A percentile compares a stretch with the other conserved stretches of the same genome.
Evolutionary conservation across 2,113 vertebrate genomes (phyloP).

Genomic region (Sylvicapra grimmia): DNA sequence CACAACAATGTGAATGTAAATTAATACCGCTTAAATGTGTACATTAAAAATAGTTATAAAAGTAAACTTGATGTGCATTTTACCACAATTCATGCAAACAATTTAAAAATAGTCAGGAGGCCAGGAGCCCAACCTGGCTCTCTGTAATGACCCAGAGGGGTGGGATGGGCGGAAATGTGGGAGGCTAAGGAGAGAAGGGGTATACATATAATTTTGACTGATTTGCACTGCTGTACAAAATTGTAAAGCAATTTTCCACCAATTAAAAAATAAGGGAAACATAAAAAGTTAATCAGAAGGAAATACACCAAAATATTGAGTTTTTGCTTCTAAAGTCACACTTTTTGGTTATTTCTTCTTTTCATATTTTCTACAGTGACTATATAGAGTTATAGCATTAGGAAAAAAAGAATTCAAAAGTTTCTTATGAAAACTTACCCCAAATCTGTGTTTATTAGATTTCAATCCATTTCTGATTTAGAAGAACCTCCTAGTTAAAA

Average conservation of each 20-base stretch:
- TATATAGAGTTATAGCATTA: neutral
- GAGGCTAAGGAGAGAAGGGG: neutral
- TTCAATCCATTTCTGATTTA: neutral
- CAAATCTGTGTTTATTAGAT: neutral
- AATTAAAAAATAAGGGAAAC: neutral
- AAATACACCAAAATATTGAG: neutral
- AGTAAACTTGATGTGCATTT: neutral
- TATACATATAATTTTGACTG: neutral
- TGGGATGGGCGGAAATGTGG: neutral
- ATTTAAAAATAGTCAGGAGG: neutral
- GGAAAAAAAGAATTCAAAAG: neutral
- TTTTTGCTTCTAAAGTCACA: neutral
- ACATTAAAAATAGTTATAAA: neutral
- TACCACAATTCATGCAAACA: neutral
- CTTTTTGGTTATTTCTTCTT: neutral
- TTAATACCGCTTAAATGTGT: neutral
- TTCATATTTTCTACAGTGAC: neutral
- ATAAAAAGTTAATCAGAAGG: neutral
- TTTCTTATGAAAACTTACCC: neutral
- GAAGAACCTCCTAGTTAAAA: neutral
- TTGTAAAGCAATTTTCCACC: neutral
- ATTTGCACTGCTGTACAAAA: neutral
- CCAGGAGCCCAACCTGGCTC: neutral
- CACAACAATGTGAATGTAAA: too few species aligned
- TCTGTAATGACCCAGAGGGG: neutral